A percentile compares a stretch with the other conserved stretches of the same genome.
phyloP scores from a whole-genome alignment of 92 coral and sea anemone genomes.

The Heliopora coerulea region DNA sequence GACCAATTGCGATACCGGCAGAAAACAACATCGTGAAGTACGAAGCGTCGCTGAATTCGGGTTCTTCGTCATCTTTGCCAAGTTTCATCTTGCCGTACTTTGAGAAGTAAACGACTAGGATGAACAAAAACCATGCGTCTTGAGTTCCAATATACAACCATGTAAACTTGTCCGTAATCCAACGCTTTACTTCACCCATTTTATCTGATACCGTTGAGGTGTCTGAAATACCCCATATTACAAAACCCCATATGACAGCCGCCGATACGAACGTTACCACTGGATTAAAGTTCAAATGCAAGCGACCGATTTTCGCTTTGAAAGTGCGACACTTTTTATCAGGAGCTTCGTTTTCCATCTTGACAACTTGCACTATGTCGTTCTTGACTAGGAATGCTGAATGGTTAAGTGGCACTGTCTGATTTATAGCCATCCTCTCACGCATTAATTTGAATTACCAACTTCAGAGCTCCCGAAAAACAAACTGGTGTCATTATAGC shows the following conservation, averaged over 20 bases:
- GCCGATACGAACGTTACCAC: slow-evolving; percentile 2
- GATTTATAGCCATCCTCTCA: too few relatives aligned
- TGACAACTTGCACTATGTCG: too few relatives aligned
- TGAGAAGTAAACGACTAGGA: slow-evolving; percentile 41
- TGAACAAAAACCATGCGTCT: slow-evolving; percentile 71
- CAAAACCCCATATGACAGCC: neutral
- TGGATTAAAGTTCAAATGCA: neutral
- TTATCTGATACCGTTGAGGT: neutral
- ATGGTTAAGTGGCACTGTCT: too few relatives aligned
- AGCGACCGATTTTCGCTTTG: neutral
- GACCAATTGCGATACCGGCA: slow-evolving; percentile 10
- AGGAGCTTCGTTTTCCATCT: too few relatives aligned
- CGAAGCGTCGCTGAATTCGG: slow-evolving; percentile 33
- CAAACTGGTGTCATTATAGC: too few relatives aligned
- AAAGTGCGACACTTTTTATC: slow-evolving; percentile 8
- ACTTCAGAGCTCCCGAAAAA: too few relatives aligned
- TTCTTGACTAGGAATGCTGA: too few relatives aligned
- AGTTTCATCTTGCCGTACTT: slow-evolving; percentile 45
- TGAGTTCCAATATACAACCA: slow-evolving; percentile 60
- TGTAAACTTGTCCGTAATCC: slow-evolving; percentile 39
- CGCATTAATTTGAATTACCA: too few relatives aligned
- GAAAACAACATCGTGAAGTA: neutral
- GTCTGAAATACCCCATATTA: neutral
- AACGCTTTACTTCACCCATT: neutral
- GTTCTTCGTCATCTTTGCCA: slow-evolving; percentile 43